phyloP scores from a whole-genome alignment of 2,888 invertebrate genomes.

The Lissonota sp. region DNA sequence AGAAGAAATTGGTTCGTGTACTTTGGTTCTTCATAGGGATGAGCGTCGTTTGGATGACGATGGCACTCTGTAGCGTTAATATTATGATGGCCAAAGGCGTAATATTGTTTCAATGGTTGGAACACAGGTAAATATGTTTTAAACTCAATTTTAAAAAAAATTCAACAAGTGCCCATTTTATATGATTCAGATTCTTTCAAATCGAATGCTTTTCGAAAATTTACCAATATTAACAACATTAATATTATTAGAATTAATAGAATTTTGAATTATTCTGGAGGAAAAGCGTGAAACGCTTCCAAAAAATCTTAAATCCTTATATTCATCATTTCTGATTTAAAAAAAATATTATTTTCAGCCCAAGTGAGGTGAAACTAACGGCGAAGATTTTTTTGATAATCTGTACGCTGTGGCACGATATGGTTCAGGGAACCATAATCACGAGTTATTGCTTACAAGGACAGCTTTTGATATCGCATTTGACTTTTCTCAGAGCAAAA shows the following conservation, averaged over 20 bases:
- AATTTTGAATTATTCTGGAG: too few species aligned
- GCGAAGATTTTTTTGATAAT: slow-evolving; percentile 88
- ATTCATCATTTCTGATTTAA: too few species aligned
- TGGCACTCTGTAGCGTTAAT: slow-evolving; percentile 88
- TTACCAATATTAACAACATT: too few species aligned
- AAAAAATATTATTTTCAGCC: slow-evolving; percentile 82
- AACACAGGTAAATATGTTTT: slow-evolving; percentile 84
- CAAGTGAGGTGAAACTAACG: slow-evolving; percentile 83
- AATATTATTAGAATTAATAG: too few species aligned
- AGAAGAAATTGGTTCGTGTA: slow-evolving; percentile 88
- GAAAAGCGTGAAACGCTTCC: too few species aligned
- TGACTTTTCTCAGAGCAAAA: slow-evolving; percentile 89
- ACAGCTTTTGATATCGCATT: slow-evolving; percentile 90
- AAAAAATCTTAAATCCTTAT: too few species aligned
- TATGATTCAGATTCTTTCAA: too few species aligned
- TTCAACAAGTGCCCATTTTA: slow-evolving; percentile 5
- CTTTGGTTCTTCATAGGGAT: slow-evolving; percentile 90
- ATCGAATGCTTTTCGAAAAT: too few species aligned
- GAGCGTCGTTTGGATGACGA: slow-evolving; percentile 89
- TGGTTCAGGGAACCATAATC: slow-evolving; percentile 92
- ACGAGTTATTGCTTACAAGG: slow-evolving; percentile 94
- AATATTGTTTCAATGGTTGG: slow-evolving; percentile 88
- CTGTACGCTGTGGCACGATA: slow-evolving; percentile 91
- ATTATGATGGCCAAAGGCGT: slow-evolving; percentile 87
- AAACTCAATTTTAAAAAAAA: slow-evolving; percentile 55